phyloP scores from a whole-genome alignment of 37 sponge, comb jelly and placozoan genomes.

The Crambe crambe region DNA sequence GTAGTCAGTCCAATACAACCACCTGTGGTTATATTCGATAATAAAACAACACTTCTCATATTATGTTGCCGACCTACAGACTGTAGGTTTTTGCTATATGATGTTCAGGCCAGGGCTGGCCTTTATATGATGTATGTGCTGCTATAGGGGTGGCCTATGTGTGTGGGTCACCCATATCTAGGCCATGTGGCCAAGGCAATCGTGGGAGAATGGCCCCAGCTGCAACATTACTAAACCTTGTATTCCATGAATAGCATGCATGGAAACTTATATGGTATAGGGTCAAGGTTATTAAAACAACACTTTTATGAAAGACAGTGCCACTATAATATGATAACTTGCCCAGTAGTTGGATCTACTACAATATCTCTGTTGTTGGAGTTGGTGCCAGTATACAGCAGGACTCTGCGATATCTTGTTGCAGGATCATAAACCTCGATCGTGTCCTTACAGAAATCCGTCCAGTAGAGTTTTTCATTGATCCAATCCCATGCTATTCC shows the following conservation, averaged over 20 bases:
- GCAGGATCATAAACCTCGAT: conserved; percentile 37
- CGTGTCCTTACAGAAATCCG: not conserved
- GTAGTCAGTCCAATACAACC: conserved; percentile 67
- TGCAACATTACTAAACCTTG: too few species aligned
- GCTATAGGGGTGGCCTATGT: too few species aligned
- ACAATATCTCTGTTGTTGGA: conserved; percentile 23
- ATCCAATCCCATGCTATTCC: conserved; percentile 53
- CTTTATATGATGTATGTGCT: too few species aligned
- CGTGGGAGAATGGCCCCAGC: too few species aligned
- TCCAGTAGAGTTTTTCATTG: conserved; percentile 50
- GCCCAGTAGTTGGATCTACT: conserved; percentile 32
- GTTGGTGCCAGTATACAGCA: conserved; percentile 7
- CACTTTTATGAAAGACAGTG: not conserved
- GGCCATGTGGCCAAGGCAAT: too few species aligned
- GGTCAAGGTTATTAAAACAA: not conserved
- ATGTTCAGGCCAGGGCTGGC: too few species aligned
- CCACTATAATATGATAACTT: not conserved
- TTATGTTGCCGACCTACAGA: too few species aligned
- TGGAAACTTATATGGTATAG: too few species aligned
- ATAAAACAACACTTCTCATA: too few species aligned
- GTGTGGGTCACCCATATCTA: too few species aligned
- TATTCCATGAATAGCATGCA: too few species aligned
- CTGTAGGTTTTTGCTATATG: too few species aligned
- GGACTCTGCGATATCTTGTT: conserved; percentile 19
- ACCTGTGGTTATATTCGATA: conserved; percentile 4